Evolutionary conservation across 2,888 invertebrate genomes (phyloP).

Genomic region (Chouioia cunea): DNA sequence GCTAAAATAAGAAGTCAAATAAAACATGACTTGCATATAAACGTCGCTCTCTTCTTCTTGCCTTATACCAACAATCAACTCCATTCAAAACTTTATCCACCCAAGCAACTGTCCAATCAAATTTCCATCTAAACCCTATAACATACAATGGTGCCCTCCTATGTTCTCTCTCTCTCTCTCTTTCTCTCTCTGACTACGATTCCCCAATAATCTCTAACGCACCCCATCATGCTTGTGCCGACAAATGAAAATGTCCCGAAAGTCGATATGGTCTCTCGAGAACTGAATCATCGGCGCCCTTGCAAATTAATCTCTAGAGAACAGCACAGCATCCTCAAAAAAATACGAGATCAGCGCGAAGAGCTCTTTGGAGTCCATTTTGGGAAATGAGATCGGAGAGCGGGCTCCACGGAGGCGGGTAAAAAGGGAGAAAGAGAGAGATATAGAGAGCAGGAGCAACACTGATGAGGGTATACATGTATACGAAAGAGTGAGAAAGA

Average conservation of each 20-base stretch:
- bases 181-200: too few relatives aligned
- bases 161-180: background rate
- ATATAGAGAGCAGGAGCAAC: slow-evolving; percentile 57
- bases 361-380: slow-evolving; percentile 59
- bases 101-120: too few relatives aligned
- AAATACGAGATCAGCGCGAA: slow-evolving; percentile 17
- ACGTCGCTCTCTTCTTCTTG: too few relatives aligned
- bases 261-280: slow-evolving; percentile 27
- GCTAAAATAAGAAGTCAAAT: too few relatives aligned
- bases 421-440: slow-evolving; percentile 44
- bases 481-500: slow-evolving; percentile 61
- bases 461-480: slow-evolving; percentile 40
- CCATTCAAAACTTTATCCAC: too few relatives aligned
- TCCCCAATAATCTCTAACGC: background rate
- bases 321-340: slow-evolving; percentile 15
- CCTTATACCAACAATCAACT: too few relatives aligned
- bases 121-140: too few relatives aligned
- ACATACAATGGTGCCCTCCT: background rate
- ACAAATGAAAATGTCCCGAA: slow-evolving; percentile 27
- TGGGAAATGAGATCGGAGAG: slow-evolving; percentile 61
- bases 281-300: slow-evolving; percentile 30
- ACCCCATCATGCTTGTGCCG: too few relatives aligned
- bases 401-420: slow-evolving; percentile 46
- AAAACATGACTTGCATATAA: too few relatives aligned
- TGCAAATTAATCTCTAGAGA: slow-evolving; percentile 52